phyloP scores from a whole-genome alignment of 2,113 vertebrate genomes.

The Lamprotornis superbus region DNA sequence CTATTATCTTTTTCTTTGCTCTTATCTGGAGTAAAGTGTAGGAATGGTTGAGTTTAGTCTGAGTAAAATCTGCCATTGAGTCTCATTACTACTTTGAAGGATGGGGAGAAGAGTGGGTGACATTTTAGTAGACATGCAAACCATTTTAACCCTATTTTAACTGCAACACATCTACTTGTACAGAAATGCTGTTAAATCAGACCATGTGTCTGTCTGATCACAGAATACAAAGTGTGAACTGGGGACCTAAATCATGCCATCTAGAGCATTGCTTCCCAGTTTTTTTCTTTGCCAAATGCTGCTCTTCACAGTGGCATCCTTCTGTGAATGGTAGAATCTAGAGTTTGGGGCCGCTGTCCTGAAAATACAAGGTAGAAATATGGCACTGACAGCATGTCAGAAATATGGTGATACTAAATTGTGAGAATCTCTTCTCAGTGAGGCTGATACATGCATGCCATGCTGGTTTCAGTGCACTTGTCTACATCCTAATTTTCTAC shows the following conservation, averaged over 20 bases:
- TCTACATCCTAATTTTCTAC: background rate
- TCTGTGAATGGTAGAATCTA: background rate
- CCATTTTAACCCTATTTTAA: background rate
- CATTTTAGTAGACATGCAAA: background rate
- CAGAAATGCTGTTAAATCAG: background rate
- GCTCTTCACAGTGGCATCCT: background rate
- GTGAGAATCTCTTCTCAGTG: background rate
- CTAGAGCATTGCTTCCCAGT: background rate
- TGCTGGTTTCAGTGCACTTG: background rate
- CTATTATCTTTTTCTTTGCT: background rate
- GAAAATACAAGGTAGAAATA: background rate
- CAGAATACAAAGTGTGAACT: background rate
- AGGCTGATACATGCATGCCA: fast-evolving
- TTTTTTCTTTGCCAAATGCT: background rate
- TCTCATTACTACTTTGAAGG: background rate
- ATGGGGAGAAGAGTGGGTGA: background rate
- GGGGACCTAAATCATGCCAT: background rate
- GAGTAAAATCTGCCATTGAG: background rate
- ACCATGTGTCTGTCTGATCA: too few species aligned
- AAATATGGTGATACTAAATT: background rate
- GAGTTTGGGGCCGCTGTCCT: background rate
- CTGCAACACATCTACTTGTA: background rate
- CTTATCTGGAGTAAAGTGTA: background rate
- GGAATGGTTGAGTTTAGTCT: background rate
- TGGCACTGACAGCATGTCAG: fast-evolving